These are phyloP conservation scores for Telmatochromis sp. DNA, from an alignment of 2,113 vertebrate species.

Conservation along the genomic window DNA sequence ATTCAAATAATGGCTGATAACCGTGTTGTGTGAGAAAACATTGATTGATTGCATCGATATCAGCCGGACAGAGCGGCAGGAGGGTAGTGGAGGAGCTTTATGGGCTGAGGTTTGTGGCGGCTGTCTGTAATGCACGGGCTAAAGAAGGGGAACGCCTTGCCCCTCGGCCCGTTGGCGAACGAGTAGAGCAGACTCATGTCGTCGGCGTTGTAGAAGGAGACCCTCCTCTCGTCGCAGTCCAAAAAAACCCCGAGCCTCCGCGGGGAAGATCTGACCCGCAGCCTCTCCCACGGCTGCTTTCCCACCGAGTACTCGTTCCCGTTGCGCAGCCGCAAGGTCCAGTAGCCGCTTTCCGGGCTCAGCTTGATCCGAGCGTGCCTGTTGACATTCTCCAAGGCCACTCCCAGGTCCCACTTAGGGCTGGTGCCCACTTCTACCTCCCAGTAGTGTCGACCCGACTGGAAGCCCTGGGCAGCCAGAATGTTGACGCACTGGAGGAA, in stretches of 20 bases:
- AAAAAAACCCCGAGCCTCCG: conserved; percentile 74
- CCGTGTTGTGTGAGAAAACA: not conserved
- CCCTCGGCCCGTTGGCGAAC: conserved; percentile 63
- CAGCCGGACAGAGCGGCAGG: conserved; percentile 14
- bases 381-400: conserved; percentile 72
- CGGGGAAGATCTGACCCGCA: conserved; percentile 32
- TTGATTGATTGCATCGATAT: not conserved
- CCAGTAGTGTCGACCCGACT: conserved; percentile 78
- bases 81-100: conserved; percentile 74
- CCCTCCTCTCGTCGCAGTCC: conserved; percentile 71
- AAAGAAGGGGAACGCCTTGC: conserved; percentile 78
- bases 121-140: conserved; percentile 77
- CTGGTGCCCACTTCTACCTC: conserved; percentile 80
- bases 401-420: conserved; percentile 83
- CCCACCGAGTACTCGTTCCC: conserved; percentile 68
- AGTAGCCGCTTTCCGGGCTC: conserved; percentile 77
- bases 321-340: conserved; percentile 77
- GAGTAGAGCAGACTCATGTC: conserved; percentile 78
- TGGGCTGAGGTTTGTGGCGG: conserved; percentile 63
- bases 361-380: conserved; percentile 70
- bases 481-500: conserved; percentile 81
- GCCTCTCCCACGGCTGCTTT: conserved; percentile 72
- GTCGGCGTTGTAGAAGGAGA: conserved; percentile 76
- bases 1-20: not conserved
- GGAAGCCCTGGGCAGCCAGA: conserved; percentile 68